phyloP scores from a whole-genome alignment of 2,888 invertebrate species.

The Acrobasis suavella region DNA sequence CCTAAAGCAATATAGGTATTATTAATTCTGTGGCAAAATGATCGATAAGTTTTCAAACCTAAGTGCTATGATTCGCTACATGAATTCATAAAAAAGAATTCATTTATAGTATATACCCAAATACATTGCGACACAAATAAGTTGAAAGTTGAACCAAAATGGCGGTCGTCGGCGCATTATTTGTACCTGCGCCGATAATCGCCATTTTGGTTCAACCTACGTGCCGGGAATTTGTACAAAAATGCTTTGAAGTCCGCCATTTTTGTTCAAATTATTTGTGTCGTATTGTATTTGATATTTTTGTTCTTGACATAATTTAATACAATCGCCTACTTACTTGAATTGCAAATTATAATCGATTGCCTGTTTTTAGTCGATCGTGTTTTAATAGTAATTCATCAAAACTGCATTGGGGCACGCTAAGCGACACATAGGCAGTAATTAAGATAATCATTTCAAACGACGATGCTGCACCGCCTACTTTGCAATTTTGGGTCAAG shows the following conservation, averaged over 20 bases:
- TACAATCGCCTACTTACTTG: constrained; percentile 10
- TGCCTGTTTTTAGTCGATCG: constrained; percentile 5
- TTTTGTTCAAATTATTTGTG: too few relatives aligned
- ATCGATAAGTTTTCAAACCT: too few relatives aligned
- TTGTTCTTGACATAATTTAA: constrained; percentile 20
- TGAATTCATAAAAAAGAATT: not conserved
- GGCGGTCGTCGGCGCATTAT: too few relatives aligned
- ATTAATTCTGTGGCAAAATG: too few relatives aligned
- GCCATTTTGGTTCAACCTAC: too few relatives aligned
- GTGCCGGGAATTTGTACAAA: too few relatives aligned
- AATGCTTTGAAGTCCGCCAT: too few relatives aligned
- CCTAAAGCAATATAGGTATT: too few relatives aligned
- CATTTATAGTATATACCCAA: constrained; percentile 8
- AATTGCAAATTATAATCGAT: constrained; percentile 9
- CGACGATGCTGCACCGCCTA: not conserved
- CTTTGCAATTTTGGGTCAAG: not conserved
- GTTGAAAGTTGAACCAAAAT: too few relatives aligned
- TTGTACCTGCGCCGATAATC: too few relatives aligned
- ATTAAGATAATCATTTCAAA: constrained; percentile 1
- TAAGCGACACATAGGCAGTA: constrained; percentile 13
- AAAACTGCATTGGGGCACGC: constrained; percentile 11
- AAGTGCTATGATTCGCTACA: not conserved
- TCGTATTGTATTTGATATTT: constrained; percentile 10
- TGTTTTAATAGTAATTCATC: constrained; percentile 15
- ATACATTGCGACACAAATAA: too few relatives aligned